Percentiles rank a stretch among this genome's conserved stretches.
These are phyloP conservation scores for Karalla daura DNA, from an alignment of 2,797 vertebrate genomes.

Conservation along the genomic window DNA sequence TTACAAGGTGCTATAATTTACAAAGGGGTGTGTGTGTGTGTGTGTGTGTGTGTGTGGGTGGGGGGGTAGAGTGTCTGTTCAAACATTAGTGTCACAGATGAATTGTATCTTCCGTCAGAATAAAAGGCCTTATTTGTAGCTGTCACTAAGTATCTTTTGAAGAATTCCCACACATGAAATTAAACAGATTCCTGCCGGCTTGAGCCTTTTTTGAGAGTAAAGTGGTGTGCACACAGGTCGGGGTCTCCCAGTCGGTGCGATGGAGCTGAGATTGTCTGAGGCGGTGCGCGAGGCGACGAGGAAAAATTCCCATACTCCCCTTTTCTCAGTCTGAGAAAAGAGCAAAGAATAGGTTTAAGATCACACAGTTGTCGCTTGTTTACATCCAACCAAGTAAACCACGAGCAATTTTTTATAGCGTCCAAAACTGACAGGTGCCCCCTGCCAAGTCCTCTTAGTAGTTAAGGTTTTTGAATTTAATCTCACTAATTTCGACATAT, in stretches of 20 bases:
- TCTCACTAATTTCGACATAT: conserved; percentile 80
- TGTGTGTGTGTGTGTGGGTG: no score
- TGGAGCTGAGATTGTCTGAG: conserved; percentile 43
- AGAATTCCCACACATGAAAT: conserved; percentile 29
- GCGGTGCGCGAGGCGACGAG: conserved; percentile 39
- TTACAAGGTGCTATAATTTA: conserved; percentile 44
- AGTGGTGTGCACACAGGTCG: conserved; percentile 29
- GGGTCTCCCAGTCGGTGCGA: conserved; percentile 34
- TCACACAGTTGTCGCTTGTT: conserved; percentile 67
- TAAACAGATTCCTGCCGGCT: conserved; percentile 26
- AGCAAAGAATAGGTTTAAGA: conserved; percentile 60
- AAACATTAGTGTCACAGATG: conserved; percentile 34
- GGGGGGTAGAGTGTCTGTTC: no score
- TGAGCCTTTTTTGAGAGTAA: conserved; percentile 28
- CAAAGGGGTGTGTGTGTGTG: no score
- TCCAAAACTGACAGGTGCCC: conserved; percentile 67
- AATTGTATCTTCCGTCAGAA: conserved; percentile 18
- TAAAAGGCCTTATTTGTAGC: conserved; percentile 34
- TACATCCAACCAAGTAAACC: conserved; percentile 61
- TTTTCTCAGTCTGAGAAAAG: conserved; percentile 47
- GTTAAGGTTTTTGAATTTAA: conserved; percentile 73
- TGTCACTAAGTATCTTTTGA: conserved; percentile 35
- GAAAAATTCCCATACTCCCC: conserved; percentile 66
- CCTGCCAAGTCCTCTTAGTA: conserved; percentile 71
- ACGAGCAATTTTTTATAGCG: conserved; percentile 37